Percentiles rank a stretch among this genome's conserved stretches.
These are phyloP conservation scores for Bicyclus anynana DNA, from an alignment of 1,140 invertebrate species.

Conservation along the genomic window DNA sequence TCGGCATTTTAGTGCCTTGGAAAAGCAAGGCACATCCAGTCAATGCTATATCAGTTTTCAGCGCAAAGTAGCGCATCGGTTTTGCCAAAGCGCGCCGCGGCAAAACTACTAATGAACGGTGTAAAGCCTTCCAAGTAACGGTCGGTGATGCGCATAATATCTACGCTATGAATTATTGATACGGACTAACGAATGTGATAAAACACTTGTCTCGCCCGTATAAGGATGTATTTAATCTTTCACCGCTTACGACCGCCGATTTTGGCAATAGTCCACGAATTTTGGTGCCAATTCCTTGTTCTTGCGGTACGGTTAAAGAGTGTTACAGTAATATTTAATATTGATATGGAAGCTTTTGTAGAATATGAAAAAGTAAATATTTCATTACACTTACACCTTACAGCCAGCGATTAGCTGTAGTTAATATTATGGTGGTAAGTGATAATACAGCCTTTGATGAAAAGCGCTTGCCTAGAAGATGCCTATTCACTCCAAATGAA, in stretches of 20 bases:
- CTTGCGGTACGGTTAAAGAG: constrained; percentile 18
- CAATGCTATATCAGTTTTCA: constrained; percentile 28
- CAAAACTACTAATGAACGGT: constrained; percentile 69
- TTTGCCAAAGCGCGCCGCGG: constrained; percentile 69
- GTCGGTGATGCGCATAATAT: constrained; percentile 63
- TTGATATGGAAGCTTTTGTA: background rate
- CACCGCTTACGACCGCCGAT: constrained; percentile 29
- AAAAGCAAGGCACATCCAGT: constrained; percentile 27
- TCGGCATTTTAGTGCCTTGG: no score
- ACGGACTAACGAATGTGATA: constrained; percentile 60
- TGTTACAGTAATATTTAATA: constrained; percentile 1
- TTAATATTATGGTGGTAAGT: no score
- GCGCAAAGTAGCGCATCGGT: constrained; percentile 65
- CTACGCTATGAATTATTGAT: constrained; percentile 71
- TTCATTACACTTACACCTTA: no score
- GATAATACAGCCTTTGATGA: no score
- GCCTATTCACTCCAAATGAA: no score
- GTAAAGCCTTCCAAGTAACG: constrained; percentile 70
- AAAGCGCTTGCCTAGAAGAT: no score
- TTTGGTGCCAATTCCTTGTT: constrained; percentile 28
- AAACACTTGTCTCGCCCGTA: constrained; percentile 63
- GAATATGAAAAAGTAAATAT: constrained; percentile 7
- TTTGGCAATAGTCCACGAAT: constrained; percentile 43
- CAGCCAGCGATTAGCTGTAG: no score
- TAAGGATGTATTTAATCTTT: constrained; percentile 49